These are phyloP conservation scores for Heterochromis multidens DNA, from an alignment of 2,113 vertebrate species.

Conservation along the genomic window DNA sequence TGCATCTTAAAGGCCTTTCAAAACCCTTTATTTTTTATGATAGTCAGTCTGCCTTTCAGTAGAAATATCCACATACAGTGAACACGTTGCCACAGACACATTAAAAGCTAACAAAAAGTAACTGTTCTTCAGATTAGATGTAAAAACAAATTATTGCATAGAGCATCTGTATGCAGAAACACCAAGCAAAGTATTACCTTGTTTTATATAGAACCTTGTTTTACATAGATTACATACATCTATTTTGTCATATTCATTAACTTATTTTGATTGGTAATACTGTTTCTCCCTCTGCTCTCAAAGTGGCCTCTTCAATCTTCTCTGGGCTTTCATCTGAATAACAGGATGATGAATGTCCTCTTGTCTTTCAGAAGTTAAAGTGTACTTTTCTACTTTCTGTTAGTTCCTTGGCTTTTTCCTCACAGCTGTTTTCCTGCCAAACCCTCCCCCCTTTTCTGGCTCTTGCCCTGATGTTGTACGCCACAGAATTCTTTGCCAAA, in stretches of 20 bases:
- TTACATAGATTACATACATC: not conserved
- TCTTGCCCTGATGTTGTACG: not conserved
- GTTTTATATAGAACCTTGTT: not conserved
- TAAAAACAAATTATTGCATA: not conserved
- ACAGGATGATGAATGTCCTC: not conserved
- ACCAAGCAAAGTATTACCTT: not conserved
- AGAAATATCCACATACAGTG: not conserved
- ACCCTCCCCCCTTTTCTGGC: not conserved
- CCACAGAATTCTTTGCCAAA: slow-evolving; percentile 1
- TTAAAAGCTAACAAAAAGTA: rapidly evolving
- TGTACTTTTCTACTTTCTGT: not conserved
- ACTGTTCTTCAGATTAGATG: not conserved
- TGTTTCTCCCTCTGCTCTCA: not conserved
- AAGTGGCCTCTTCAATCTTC: not conserved
- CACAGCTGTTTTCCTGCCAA: slow-evolving; percentile 21
- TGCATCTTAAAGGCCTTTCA: not conserved
- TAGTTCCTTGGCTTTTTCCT: not conserved
- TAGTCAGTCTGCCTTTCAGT: not conserved
- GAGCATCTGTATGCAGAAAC: not conserved
- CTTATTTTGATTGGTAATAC: not conserved
- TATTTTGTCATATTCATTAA: not conserved
- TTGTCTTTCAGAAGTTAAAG: slow-evolving; percentile 23
- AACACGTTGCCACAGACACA: not conserved
- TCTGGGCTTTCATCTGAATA: not conserved
- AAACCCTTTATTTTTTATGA: not conserved